Evolutionary conservation across 2,113 vertebrate genomes (phyloP), one percentile per base, ranked within the genome.

Genomic region (Ivindomyrus marchei): DNA sequence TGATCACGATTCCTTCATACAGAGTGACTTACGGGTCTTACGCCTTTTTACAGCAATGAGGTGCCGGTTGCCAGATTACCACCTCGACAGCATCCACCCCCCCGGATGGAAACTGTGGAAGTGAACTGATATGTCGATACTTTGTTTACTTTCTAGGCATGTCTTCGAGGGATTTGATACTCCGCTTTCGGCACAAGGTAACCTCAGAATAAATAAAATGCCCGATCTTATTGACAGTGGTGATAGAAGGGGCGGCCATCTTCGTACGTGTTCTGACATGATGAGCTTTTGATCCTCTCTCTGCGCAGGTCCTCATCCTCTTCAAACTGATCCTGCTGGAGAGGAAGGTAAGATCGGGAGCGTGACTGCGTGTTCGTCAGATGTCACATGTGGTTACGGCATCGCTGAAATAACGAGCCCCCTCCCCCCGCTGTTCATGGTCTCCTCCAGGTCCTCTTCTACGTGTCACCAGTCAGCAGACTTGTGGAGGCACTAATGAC

Each of bases 181-280:
- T 99, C 92, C 98, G 99, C 91, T 99, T 99, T 92, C 95, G 96
- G 94, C 98, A 99, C 94, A 99, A 99, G 98, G 98, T 99, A 95
- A 85, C 13, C 42, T 47, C 36, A 49, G 15, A 56, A 53, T 31
- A 6, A 36, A 36, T 36, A 3, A 53, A 56, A 53, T 4, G 15
- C 24, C 31, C 3, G 5, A 31, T 53, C 49, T 36, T 47, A n/a
- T 2, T 70, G 8, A 88, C 52, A 27, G 56, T n/a, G 49, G 1
- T 77, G 70, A 17, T 84, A 7, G 80, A 24, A n/a, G 6, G 15
- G 2, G 9, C 9, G 3, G n/a, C n/a, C 62, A 3, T 27, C 9
- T 66, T 27, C 21, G 13, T 46, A 8, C 24, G 7, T 49, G 39
- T 70, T 3, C 7, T 17, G 2, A 13, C 21, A 5, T 17, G 11